Evolutionary conservation across 2,797 vertebrate genomes (phyloP), one percentile per base, ranked within the genome.

Genomic region (Morelia viridis): DNA sequence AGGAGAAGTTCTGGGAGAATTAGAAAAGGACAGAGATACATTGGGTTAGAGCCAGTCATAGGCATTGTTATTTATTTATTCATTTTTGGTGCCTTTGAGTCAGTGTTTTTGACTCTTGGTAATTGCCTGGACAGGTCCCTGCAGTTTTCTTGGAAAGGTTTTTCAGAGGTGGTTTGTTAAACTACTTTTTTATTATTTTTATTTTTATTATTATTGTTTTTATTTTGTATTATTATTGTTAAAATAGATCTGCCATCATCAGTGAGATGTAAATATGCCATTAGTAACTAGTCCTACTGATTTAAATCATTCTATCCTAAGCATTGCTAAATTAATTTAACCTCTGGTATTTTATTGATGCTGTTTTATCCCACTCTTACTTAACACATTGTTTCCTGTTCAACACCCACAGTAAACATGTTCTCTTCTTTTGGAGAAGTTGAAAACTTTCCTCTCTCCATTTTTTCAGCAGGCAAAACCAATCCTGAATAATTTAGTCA

Each of bases 391-490:
- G 64, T 22, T 56, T 28, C 22, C n/a, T 87, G 46, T 56, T 92
- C 41, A 62, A 90, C 5, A 4, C 28, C 57, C 58, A 41, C 24
- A 87, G 50, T 64, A 80, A 86, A 65, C 60, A 28, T 10, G 12
- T 60, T 46, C 86, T 85, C 57, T 10, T 8, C 35, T 80, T 80
- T 80, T 46, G 35, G 35, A 80, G 0, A 15, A 89, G n/a, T 9
- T 15, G 58, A 56, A 46, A 76, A 61, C 15, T 90, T 31, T 12
- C 26, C 17, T 46, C 46, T 76, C 46, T n/a, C 13, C 22, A 83
- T 1, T 89, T 15, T 28, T 35, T 19, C 15, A 24, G 28, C 4
- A 28, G 15, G 10, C 0, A 19, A 5, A 58, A 28, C 35, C 0
- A 0, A 68, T 46, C 35, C 3, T 68, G 94, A 58, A 57, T 11